phyloP scores from a whole-genome alignment of 2,888 invertebrate genomes.

The Dichetophora obliterata region DNA sequence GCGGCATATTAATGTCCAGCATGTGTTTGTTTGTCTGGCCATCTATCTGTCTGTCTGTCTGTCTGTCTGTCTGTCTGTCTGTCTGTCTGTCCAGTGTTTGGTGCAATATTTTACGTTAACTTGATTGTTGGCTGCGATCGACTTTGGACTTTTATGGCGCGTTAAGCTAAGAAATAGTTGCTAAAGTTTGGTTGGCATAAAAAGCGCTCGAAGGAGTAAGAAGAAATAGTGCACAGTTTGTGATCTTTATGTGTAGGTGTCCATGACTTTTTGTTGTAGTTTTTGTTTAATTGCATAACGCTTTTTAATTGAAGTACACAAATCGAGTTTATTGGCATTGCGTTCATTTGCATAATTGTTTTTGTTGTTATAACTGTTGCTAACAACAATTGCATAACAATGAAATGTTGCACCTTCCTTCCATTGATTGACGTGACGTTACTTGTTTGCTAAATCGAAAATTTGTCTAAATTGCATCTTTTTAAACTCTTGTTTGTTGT shows the following conservation, averaged over 20 bases:
- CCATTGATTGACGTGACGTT: not conserved
- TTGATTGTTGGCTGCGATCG: no score
- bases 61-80: not conserved
- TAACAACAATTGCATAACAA: constrained; percentile 2
- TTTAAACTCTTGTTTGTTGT: not conserved
- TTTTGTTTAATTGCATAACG: not conserved
- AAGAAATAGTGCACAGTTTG: no score
- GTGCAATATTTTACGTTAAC: not conserved
- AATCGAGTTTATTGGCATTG: constrained; percentile 25
- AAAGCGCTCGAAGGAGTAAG: no score
- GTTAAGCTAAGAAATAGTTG: no score
- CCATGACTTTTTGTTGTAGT: not conserved
- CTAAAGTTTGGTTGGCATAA: no score
- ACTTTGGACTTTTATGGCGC: no score
- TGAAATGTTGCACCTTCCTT: not conserved
- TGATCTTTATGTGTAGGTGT: no score
- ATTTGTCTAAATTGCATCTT: not conserved
- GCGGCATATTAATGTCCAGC: not conserved
- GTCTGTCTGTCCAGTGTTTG: not conserved
- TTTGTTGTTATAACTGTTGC: not conserved
- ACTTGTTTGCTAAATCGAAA: not conserved
- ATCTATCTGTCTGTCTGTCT: not conserved
- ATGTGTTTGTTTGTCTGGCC: not conserved
- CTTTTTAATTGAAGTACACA: constrained; percentile 1
- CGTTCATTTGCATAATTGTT: not conserved